A percentile compares a stretch with the other conserved stretches of the same genome.
phyloP scores from a whole-genome alignment of 2,113 vertebrate genomes.

The Saccopteryx bilineata region DNA sequence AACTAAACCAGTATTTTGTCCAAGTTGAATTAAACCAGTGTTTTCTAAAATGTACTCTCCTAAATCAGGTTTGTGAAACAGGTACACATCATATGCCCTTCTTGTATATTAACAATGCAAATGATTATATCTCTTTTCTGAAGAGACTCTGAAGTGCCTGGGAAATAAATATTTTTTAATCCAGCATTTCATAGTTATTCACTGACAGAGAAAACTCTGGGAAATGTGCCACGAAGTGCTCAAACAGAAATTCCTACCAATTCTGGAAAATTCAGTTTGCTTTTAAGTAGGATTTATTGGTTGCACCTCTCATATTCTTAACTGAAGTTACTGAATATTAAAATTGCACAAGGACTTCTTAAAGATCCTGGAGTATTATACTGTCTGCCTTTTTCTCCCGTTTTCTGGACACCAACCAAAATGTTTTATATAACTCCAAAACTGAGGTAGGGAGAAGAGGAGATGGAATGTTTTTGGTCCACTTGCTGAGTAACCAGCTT shows the following conservation, averaged over 20 bases:
- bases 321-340: background rate
- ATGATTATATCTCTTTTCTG: background rate
- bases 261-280: constrained; percentile 41
- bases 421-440: constrained; percentile 12
- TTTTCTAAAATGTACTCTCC: background rate
- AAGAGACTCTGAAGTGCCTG: background rate
- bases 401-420: constrained; percentile 39
- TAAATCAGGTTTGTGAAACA: background rate
- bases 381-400: background rate
- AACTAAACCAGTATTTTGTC: background rate
- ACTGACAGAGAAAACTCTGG: background rate
- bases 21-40: background rate
- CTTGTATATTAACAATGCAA: background rate
- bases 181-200: background rate
- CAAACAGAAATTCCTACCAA: background rate
- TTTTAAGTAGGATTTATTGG: constrained; percentile 35
- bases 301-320: background rate
- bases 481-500: constrained; percentile 4
- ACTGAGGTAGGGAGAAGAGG: background rate
- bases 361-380: background rate
- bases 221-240: background rate
- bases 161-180: constrained; percentile 9
- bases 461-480: background rate
- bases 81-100: background rate
- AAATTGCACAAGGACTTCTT: constrained; percentile 28